Percentiles rank a stretch among this genome's conserved stretches.
Conservation (phyloP, 2,113 vertebrate genomes). For the Papio anubis region DNA sequence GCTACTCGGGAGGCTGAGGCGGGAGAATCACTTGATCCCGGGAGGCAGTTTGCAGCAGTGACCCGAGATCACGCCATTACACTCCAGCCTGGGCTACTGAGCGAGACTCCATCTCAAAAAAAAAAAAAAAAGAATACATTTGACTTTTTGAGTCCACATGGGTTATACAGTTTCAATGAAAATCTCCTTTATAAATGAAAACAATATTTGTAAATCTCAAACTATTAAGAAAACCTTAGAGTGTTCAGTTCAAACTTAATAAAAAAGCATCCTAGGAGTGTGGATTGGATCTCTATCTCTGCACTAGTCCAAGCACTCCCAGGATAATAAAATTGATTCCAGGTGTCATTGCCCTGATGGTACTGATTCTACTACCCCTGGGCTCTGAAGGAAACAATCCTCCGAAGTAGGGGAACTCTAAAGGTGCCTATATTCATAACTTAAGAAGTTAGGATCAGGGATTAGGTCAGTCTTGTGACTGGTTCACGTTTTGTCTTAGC, state of each 20-base stretch:
- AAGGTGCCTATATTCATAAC: accelerated
- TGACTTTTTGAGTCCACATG: not conserved
- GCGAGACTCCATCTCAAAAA: not conserved
- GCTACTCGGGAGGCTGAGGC: not conserved
- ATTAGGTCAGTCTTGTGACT: not conserved
- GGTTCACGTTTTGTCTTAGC: not conserved
- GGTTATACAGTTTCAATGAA: not conserved
- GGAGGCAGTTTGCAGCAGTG: not conserved
- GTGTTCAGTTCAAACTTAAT: not conserved
- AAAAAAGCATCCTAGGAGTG: not conserved
- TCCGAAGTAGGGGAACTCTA: not conserved
- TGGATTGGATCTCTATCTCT: not conserved
- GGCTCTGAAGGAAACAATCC: not conserved
- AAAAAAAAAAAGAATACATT: not conserved
- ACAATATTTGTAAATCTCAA: not conserved
- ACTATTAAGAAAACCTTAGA: not conserved
- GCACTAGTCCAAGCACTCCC: not conserved
- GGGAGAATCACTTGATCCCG: not conserved
- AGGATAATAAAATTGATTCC: not conserved
- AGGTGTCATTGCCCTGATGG: not conserved
- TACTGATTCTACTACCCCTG: not conserved
- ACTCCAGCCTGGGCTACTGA: not conserved
- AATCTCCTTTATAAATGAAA: constrained; percentile 8
- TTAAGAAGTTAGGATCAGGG: not conserved
- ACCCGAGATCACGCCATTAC: not conserved